These are phyloP conservation scores for Neocrepidodera transversa DNA, from an alignment of 2,888 invertebrate species.

Conservation along the genomic window DNA sequence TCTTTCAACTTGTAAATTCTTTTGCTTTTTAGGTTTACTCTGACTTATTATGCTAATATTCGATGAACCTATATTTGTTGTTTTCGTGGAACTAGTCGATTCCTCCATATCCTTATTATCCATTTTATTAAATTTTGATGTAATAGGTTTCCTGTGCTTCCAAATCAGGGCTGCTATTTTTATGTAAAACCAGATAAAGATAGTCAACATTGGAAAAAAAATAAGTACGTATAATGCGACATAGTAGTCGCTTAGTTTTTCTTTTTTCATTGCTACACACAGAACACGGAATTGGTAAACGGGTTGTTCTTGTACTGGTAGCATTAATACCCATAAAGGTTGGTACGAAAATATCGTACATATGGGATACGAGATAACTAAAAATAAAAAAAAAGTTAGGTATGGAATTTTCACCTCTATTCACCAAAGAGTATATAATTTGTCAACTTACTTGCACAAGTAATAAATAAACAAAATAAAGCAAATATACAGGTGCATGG, in stretches of 20 bases:
- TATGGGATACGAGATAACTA: slow-evolving; percentile 60
- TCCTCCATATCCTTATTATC: slow-evolving; percentile 45
- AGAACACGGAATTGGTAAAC: slow-evolving; percentile 47
- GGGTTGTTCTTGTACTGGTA: slow-evolving; percentile 22
- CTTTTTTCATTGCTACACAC: slow-evolving; percentile 48
- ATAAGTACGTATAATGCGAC: slow-evolving; percentile 54
- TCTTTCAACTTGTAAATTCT: slow-evolving; percentile 52
- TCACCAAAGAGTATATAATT: too few relatives aligned
- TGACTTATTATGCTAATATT: slow-evolving; percentile 25
- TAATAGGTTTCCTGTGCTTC: slow-evolving; percentile 58
- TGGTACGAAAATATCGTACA: slow-evolving; percentile 54
- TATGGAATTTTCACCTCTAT: too few relatives aligned
- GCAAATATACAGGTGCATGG: slow-evolving; percentile 53
- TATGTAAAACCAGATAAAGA: slow-evolving; percentile 63
- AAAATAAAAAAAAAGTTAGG: slow-evolving; percentile 34
- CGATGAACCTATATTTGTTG: slow-evolving; percentile 34
- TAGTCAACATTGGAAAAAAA: slow-evolving; percentile 61
- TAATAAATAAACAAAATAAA: slow-evolving; percentile 57
- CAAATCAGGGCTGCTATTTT: slow-evolving; percentile 64
- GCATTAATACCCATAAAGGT: slow-evolving; percentile 48
- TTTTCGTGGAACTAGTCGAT: slow-evolving; percentile 42
- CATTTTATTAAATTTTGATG: slow-evolving; percentile 34
- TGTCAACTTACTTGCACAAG: slow-evolving; percentile 54
- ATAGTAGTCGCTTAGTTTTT: slow-evolving; percentile 48
- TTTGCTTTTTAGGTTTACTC: slow-evolving; percentile 40